Conservation (phyloP, 2,888 invertebrate species). For the Rhamphomyia laevipes region DNA sequence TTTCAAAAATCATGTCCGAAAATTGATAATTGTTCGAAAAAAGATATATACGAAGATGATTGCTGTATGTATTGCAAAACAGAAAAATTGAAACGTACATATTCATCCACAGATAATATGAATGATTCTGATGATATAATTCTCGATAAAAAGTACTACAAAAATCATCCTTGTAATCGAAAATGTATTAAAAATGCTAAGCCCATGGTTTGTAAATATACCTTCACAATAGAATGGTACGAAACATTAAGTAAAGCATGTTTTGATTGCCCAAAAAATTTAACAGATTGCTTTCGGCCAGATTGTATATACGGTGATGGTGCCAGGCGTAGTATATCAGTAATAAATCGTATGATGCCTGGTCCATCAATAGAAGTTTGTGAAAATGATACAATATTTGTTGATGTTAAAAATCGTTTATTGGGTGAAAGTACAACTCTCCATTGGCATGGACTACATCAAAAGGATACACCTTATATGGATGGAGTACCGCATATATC, state of each 20-base stretch:
- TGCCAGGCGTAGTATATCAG: slow-evolving; percentile 57
- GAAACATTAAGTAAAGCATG: slow-evolving; percentile 82
- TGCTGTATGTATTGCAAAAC: slow-evolving; percentile 29
- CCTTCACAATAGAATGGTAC: slow-evolving; percentile 58
- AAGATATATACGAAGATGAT: slow-evolving; percentile 24
- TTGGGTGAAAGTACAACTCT: slow-evolving; percentile 72
- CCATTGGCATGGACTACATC: slow-evolving; percentile 89
- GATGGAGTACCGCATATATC: slow-evolving; percentile 80
- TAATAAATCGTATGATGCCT: slow-evolving; percentile 77
- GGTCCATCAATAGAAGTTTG: slow-evolving; percentile 83
- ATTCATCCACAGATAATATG: slow-evolving; percentile 3
- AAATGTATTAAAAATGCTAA: slow-evolving; percentile 42
- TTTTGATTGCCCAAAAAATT: slow-evolving; percentile 64
- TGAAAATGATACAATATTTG: slow-evolving; percentile 68
- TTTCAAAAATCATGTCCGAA: slow-evolving; percentile 30
- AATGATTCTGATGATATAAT: slow-evolving; percentile 18
- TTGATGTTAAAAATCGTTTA: slow-evolving; percentile 70
- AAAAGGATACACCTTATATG: slow-evolving; percentile 68
- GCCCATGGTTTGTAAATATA: slow-evolving; percentile 51
- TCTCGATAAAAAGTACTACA: slow-evolving; percentile 28
- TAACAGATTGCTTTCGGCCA: slow-evolving; percentile 59
- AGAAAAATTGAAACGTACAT: slow-evolving; percentile 4
- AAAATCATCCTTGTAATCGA: slow-evolving; percentile 46
- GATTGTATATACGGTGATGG: slow-evolving; percentile 84
- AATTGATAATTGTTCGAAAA: slow-evolving; percentile 25